Evolutionary conservation across 92 coral and sea anemone species (phyloP), one percentile per base, ranked within the genome.

Genomic region (Paramuricea clavata): DNA sequence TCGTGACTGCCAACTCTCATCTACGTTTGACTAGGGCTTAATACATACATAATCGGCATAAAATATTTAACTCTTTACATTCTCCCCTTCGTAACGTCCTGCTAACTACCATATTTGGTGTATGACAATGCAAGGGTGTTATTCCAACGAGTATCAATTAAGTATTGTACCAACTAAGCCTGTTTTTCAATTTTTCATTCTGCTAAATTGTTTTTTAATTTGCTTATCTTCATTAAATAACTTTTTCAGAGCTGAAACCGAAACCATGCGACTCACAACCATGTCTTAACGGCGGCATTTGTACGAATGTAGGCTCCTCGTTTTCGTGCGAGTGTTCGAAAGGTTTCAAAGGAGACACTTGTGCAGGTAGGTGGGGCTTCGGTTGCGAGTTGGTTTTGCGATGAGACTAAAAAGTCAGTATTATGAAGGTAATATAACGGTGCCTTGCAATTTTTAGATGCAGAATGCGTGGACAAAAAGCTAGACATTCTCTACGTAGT

Each of bases 211-310:
- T 10, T 47, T 9, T 15, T 5, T 6, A 60, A n/a, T 5, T 22
- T 56, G 6, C 26, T 56, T 16, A 16, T 16, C 26, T 0, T 2
- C 6, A 23, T 17, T 1, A 8, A 21, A 3, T 44, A 1, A 36
- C 3, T 28, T 4, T 74, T 74, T 30, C 25, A 74, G 81, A 74
- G 27, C 81, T 23, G 21, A 74, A 74, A n/a, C 81, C 81, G 0
- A 44, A 17, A 30, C 81, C 81, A 27, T 74, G 81, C 25, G 81
- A 74, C 21, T 74, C 81, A 30, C 10, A 3, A 2, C 81, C 81
- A 26, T 74, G 81, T 19, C 21, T 10, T 1, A 74, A 74, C 36
- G 81, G 30, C 12, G 81, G 81, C 3, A 22, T 74, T 8, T 74
- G 81, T 49, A 41, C 81, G 7, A 27, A 25, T 21, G 8, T 44